phyloP scores from a whole-genome alignment of 35 echinoderm and acorn worm genomes.

The Stichopus chloronotus region DNA sequence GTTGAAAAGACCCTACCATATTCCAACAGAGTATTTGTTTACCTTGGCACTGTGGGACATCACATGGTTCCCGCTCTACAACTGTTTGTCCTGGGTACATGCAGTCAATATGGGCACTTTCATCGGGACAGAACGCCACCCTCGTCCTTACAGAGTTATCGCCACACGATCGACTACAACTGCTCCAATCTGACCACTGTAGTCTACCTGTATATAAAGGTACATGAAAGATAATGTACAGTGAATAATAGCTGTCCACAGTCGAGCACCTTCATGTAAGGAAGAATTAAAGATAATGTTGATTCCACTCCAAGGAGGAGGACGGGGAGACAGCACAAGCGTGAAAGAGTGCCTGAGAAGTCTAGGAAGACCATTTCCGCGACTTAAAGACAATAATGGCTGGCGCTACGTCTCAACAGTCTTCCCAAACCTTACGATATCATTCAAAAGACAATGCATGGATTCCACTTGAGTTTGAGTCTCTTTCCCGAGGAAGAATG shows the following conservation, averaged over 20 bases:
- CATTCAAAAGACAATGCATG: too few species aligned
- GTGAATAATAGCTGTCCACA: neutral
- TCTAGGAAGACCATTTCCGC: too few species aligned
- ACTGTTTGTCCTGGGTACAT: slow-evolving; percentile 44
- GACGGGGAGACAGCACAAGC: too few species aligned
- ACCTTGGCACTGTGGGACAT: slow-evolving; percentile 41
- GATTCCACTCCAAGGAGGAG: too few species aligned
- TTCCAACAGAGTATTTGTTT: neutral
- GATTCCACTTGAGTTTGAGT: too few species aligned
- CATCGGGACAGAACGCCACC: slow-evolving; percentile 73
- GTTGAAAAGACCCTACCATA: too few species aligned
- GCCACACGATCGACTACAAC: slow-evolving; percentile 79
- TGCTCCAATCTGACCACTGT: slow-evolving; percentile 84
- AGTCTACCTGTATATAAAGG: neutral
- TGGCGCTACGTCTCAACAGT: too few species aligned
- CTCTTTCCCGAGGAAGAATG: too few species aligned
- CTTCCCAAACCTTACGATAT: too few species aligned
- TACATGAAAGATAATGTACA: neutral
- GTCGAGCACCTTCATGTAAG: neutral
- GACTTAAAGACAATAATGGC: too few species aligned
- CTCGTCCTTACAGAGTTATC: slow-evolving; percentile 60
- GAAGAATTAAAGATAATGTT: neutral
- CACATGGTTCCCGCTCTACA: slow-evolving; percentile 51
- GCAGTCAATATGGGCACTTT: slow-evolving; percentile 51
- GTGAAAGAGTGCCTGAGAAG: too few species aligned